phyloP scores from a whole-genome alignment of 2,888 invertebrate species.

The Lepeophtheirus nordmannii region DNA sequence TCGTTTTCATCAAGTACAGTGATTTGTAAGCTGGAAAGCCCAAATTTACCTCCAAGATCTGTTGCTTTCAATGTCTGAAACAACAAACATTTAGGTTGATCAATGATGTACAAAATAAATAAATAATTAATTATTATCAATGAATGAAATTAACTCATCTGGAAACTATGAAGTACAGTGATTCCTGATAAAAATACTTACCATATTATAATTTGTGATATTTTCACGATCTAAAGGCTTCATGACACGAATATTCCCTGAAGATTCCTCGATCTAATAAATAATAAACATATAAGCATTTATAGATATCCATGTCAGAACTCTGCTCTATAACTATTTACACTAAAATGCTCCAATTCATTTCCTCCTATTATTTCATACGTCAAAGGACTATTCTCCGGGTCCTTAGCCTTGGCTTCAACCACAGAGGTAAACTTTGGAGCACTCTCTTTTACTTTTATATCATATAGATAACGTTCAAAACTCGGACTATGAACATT shows the following conservation, averaged over 20 bases:
- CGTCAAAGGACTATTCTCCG: conserved; percentile 24
- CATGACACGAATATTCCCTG: conserved; percentile 72
- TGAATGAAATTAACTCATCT: too few species aligned
- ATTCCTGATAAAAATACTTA: conserved; percentile 33
- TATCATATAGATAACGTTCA: conserved; percentile 62
- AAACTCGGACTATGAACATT: conserved; percentile 67
- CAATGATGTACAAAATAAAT: not conserved
- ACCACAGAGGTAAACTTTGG: conserved; percentile 16
- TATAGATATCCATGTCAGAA: not conserved
- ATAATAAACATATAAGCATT: not conserved
- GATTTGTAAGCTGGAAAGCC: conserved; percentile 68
- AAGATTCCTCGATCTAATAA: conserved; percentile 37
- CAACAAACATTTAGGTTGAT: not conserved
- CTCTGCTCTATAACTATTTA: not conserved
- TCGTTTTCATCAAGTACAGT: conserved; percentile 81
- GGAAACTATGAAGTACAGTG: too few species aligned
- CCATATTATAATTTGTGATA: conserved; percentile 66
- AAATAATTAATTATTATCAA: not conserved
- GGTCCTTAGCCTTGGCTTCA: not conserved
- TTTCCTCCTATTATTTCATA: conserved; percentile 18
- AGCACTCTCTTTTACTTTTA: conserved; percentile 38
- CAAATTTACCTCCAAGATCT: conserved; percentile 63
- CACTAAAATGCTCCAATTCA: not conserved
- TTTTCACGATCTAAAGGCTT: conserved; percentile 71
- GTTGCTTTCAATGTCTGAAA: conserved; percentile 60